Base-by-base conservation (phyloP, 1,140 invertebrate species). In the Aradophagus sp. region DNA sequence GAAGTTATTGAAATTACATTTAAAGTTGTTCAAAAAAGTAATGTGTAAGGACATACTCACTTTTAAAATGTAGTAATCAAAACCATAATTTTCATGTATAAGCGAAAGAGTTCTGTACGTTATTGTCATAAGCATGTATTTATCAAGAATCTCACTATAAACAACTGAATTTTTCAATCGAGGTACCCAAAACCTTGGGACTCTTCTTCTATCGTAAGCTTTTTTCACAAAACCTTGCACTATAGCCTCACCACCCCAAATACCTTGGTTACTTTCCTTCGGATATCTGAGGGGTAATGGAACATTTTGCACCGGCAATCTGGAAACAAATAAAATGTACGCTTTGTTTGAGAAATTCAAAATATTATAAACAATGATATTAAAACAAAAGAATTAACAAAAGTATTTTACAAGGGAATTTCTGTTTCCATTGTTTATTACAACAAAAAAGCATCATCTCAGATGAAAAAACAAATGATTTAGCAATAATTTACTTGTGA, bases 161-260 rank as follows among this genome's bases (percentile, higher is more conserved):
- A 99, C 88, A n/a, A 97, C 91, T 12, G 91, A 89, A 58, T 90
- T 89, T 14, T 90, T 88, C 0, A 99, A 76, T 1, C 83, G 80
- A 1, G 98, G 97, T 7, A 94, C 89, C 95, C 95, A 99, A 81
- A 95, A 93, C 71, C 91, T 91, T 0, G 95, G 92, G 0, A 92
- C 88, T 63, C 91, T 87, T 58, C 89, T 86, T 44, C 84, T 4
- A 78, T 83, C n/a, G 77, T 84, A 34, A 32, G 88, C 73, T 45
- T 89, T 90, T 80, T 93, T 94, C 74, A 90, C 87, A 77, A 94
- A 97, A 23, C 97, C 97, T 87, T 95, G 91, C 15, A 99, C 86
- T 1, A 99, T 88, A n/a, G 91, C 95, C 87, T 99, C 97, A 5
- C 97, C 97, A 67, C 96, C 97, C 97, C 96, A 99, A 42, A 99